Evolutionary conservation across 2,113 vertebrate genomes (phyloP).

Genomic region (Pangasianodon hypophthalmus): DNA sequence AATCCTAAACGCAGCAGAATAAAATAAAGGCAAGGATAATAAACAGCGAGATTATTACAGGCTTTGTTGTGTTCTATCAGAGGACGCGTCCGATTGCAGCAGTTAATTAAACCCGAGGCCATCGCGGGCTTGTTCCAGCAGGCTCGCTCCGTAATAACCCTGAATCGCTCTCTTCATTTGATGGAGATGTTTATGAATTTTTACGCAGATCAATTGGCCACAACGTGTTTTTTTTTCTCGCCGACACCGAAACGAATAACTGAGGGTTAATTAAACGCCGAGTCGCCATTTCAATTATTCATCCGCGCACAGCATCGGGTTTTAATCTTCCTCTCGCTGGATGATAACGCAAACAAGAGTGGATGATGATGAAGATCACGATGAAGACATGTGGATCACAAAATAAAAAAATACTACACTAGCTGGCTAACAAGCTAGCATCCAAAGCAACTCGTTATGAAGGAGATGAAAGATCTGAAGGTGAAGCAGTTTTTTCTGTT

Average conservation of each 20-base stretch:
- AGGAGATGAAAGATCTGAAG: too few species aligned
- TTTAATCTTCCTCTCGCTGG: conserved; percentile 12
- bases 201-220: conserved; percentile 26
- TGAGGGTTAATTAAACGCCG: conserved; percentile 36
- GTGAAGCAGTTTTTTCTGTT: too few species aligned
- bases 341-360: background rate
- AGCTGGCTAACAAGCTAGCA: background rate
- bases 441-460: too few species aligned
- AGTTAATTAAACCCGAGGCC: conserved; percentile 39
- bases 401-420: background rate
- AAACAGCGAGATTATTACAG: background rate
- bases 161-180: conserved; percentile 29
- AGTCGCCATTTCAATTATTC: conserved; percentile 39
- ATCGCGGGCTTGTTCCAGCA: conserved; percentile 23
- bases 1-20: background rate
- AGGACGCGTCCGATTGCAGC: background rate
- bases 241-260: background rate
- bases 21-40: background rate
- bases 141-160: conserved; percentile 26
- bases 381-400: background rate
- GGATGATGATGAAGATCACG: background rate
- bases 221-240: background rate
- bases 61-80: background rate
- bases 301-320: conserved; percentile 26
- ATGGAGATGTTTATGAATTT: conserved; percentile 40